Conservation (phyloP, 2,888 invertebrate species). For the Patella pellucida region DNA sequence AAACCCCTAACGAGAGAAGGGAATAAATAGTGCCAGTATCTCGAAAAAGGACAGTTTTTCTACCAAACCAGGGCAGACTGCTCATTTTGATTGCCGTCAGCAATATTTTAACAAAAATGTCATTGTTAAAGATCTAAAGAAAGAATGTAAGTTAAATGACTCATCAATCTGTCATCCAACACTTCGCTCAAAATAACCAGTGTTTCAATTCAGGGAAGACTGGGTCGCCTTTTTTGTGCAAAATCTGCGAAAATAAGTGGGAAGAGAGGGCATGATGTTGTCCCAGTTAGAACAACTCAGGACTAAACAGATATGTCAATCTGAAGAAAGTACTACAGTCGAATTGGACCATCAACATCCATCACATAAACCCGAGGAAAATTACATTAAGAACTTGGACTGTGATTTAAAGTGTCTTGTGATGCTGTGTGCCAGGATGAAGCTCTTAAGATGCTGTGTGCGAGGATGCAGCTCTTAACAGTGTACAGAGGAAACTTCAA, state of each 20-base stretch:
- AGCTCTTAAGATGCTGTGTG: no score
- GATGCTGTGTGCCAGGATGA: no score
- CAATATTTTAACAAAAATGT: conserved; percentile 9
- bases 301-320: no score
- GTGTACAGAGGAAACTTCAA: no score
- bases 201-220: background rate
- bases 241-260: background rate
- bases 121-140: background rate
- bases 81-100: conserved; percentile 4
- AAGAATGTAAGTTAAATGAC: background rate
- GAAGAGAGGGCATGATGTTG: background rate
- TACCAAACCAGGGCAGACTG: background rate
- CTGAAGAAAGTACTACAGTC: no score
- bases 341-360: no score
- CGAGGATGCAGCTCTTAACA: no score
- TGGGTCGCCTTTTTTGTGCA: conserved; percentile 15
- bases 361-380: no score
- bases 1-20: background rate
- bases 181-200: background rate
- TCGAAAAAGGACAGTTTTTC: conserved; percentile 7
- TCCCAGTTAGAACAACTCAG: background rate
- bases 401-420: no score
- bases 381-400: no score
- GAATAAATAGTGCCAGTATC: conserved; percentile 1
- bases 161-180: background rate